Percentiles rank a stretch among this genome's conserved stretches.
These are phyloP conservation scores for Melanotaenia trifasciata DNA, from an alignment of 2,797 vertebrate genomes.

Conservation along the genomic window DNA sequence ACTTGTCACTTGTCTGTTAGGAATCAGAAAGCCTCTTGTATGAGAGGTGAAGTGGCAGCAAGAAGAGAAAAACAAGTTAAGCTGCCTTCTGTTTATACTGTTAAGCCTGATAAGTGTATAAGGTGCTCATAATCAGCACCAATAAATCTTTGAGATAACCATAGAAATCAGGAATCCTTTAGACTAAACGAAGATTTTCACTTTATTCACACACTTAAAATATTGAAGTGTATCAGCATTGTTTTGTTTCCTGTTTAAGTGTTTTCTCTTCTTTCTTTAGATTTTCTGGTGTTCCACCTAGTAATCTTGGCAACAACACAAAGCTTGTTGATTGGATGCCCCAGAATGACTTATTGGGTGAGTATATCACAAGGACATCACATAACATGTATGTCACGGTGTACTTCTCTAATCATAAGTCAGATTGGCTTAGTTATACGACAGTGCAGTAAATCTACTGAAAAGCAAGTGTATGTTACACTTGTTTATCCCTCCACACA, in stretches of 20 bases:
- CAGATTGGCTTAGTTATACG: neutral
- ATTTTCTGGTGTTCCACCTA: constrained; percentile 93
- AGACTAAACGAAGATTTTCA: neutral
- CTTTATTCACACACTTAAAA: neutral
- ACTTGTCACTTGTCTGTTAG: neutral
- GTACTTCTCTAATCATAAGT: neutral
- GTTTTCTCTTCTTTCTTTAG: constrained; percentile 70
- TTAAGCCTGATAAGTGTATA: neutral
- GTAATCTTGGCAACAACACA: constrained; percentile 96
- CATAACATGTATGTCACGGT: neutral
- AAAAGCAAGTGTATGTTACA: no score
- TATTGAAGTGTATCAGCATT: neutral
- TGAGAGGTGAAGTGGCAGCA: neutral
- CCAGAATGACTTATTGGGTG: constrained; percentile 97
- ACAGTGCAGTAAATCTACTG: neutral
- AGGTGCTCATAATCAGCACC: neutral
- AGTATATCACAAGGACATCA: constrained; percentile 61
- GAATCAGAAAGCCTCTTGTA: neutral
- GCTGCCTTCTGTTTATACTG: neutral
- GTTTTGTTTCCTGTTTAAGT: neutral
- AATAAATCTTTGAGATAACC: neutral
- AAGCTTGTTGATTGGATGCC: constrained; percentile 98
- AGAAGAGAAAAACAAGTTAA: neutral
- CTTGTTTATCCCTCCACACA: no score
- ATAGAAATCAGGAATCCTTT: neutral